Percentiles rank a stretch among this genome's conserved stretches.
phyloP scores from a whole-genome alignment of 2,113 vertebrate species.

The Synchiropus splendidus region DNA sequence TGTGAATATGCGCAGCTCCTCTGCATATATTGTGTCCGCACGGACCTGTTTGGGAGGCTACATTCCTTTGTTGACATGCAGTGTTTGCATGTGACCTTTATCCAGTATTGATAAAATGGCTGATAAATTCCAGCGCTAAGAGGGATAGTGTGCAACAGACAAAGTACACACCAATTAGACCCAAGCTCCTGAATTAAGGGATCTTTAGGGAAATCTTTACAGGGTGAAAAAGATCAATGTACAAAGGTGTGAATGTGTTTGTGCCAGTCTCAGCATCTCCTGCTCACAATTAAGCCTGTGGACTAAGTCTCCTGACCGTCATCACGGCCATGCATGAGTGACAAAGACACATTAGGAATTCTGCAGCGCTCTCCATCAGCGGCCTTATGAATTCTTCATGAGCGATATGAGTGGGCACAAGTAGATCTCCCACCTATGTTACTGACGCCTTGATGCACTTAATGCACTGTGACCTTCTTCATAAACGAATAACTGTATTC shows the following conservation, averaged over 20 bases:
- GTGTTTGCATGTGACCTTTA: conserved; percentile 21
- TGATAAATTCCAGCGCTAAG: conserved; percentile 36
- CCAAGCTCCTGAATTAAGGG: conserved; percentile 47
- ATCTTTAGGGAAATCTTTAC: conserved; percentile 45
- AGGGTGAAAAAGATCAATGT: not conserved
- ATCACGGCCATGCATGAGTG: too few species aligned
- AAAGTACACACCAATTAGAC: conserved; percentile 52
- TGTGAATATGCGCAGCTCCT: too few species aligned
- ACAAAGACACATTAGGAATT: too few species aligned
- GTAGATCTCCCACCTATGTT: too few species aligned
- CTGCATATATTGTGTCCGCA: too few species aligned
- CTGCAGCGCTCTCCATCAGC: conserved; percentile 3
- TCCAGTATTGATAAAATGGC: conserved; percentile 19
- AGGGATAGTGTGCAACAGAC: conserved; percentile 33
- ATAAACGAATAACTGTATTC: too few species aligned
- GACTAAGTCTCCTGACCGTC: conserved; percentile 35
- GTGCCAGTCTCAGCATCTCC: conserved; percentile 2
- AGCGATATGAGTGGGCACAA: too few species aligned
- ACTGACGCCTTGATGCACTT: too few species aligned
- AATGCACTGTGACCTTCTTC: too few species aligned
- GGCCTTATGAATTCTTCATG: too few species aligned
- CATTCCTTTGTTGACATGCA: conserved; percentile 2
- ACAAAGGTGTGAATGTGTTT: not conserved
- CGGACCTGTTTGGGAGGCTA: too few species aligned
- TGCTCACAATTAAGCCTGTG: conserved; percentile 20